These are phyloP conservation scores for Myiozetetes cayanensis DNA, from an alignment of 2,113 vertebrate species.

Conservation along the genomic window DNA sequence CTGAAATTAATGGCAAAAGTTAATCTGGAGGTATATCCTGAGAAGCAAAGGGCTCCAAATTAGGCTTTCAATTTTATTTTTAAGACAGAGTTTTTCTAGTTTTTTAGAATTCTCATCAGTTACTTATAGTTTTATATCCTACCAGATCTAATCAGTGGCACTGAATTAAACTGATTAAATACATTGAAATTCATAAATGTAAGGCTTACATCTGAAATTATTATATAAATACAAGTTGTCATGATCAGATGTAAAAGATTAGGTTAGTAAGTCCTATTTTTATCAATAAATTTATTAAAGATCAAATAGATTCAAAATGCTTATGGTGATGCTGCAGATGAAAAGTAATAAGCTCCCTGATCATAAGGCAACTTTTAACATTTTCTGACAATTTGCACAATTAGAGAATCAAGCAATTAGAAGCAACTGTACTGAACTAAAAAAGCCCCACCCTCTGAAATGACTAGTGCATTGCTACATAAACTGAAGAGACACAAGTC, in stretches of 20 bases:
- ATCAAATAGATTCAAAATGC: neutral
- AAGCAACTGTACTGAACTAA: conserved; percentile 35
- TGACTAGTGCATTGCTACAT: conserved; percentile 19
- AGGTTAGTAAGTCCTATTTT: neutral
- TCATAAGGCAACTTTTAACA: conserved; percentile 30
- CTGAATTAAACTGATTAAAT: neutral
- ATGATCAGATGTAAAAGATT: neutral
- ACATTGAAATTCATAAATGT: neutral
- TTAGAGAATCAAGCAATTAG: neutral
- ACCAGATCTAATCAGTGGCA: neutral
- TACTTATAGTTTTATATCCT: conserved; percentile 15
- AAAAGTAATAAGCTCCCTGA: neutral
- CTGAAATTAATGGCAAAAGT: conserved; percentile 47
- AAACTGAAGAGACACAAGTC: conserved; percentile 51
- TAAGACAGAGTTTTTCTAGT: neutral
- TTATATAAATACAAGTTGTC: neutral
- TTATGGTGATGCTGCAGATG: neutral
- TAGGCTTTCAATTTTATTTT: neutral
- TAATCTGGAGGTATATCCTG: neutral
- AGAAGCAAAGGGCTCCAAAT: neutral
- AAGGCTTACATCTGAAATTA: neutral
- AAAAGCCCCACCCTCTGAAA: conserved; percentile 44
- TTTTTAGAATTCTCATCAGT: conserved; percentile 13
- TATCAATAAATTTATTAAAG: neutral
- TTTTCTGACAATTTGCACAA: conserved; percentile 41